Conservation (phyloP, 2,113 vertebrate genomes). For the Oxyura jamaicensis region DNA sequence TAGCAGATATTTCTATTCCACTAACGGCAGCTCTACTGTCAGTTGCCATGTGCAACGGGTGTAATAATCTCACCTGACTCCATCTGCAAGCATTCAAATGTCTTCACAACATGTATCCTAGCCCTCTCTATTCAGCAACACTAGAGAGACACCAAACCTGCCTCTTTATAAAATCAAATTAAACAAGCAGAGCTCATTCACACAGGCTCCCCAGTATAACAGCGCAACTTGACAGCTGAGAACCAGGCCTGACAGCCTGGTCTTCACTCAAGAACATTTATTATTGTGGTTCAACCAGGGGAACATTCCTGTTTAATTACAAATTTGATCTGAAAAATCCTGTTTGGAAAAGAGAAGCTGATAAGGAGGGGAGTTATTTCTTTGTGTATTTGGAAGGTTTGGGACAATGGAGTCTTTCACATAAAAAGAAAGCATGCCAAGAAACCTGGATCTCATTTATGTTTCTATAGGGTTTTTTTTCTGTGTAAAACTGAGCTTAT, state of each 20-base stretch:
- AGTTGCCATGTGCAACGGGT: background rate
- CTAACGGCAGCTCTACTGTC: background rate
- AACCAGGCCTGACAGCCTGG: background rate
- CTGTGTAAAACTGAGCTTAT: background rate
- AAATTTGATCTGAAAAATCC: background rate
- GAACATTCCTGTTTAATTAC: background rate
- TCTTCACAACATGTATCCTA: background rate
- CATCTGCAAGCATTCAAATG: background rate
- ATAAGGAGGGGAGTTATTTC: background rate
- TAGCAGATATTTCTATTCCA: background rate
- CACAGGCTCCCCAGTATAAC: background rate
- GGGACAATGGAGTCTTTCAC: background rate
- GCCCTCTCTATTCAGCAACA: background rate
- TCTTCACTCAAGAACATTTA: background rate
- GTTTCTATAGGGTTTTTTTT: background rate
- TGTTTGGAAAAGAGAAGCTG: background rate
- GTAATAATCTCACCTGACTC: background rate
- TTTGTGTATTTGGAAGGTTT: background rate
- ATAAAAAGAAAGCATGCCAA: background rate
- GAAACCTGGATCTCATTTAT: background rate
- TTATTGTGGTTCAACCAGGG: background rate
- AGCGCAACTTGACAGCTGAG: background rate
- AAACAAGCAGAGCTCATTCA: background rate
- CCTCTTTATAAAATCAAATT: background rate
- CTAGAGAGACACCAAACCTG: background rate